phyloP scores from a whole-genome alignment of 2,797 vertebrate genomes.

The Fringilla coelebs region DNA sequence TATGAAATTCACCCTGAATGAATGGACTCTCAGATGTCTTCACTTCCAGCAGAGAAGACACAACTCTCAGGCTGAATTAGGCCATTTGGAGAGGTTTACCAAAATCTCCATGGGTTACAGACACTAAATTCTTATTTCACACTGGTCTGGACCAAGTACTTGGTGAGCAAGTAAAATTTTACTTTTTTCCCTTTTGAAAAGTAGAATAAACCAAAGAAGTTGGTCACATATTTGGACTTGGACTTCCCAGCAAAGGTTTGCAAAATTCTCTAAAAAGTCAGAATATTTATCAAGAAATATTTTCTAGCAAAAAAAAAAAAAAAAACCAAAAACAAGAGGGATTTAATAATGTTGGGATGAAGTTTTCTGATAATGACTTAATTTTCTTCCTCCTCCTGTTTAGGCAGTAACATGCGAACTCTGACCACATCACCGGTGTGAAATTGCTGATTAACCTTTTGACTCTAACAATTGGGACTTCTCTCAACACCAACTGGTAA shows the following conservation, averaged over 20 bases:
- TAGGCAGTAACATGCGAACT: constrained; percentile 1
- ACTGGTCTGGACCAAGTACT: background rate
- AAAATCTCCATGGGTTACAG: background rate
- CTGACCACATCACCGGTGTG: constrained; percentile 49
- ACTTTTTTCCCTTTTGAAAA: background rate
- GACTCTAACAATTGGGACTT: constrained; percentile 34
- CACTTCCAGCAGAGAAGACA: background rate
- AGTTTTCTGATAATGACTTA: constrained; percentile 22
- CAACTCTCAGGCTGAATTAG: background rate
- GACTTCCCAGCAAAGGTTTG: background rate
- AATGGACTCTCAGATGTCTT: background rate
- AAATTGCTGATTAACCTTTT: constrained; percentile 74
- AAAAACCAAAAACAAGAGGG: background rate
- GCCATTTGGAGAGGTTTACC: background rate
- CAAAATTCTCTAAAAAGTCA: background rate
- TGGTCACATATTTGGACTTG: background rate
- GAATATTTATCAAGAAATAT: background rate
- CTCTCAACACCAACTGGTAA: constrained; percentile 61
- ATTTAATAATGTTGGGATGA: background rate
- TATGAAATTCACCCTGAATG: background rate
- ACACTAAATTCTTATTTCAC: background rate
- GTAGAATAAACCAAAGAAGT: background rate
- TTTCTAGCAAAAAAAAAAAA: background rate
- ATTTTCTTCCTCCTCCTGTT: constrained; percentile 8
- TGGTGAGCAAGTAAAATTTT: background rate